Base-by-base conservation (phyloP, 1,140 invertebrate genomes). In the Bombus consobrinus region DNA sequence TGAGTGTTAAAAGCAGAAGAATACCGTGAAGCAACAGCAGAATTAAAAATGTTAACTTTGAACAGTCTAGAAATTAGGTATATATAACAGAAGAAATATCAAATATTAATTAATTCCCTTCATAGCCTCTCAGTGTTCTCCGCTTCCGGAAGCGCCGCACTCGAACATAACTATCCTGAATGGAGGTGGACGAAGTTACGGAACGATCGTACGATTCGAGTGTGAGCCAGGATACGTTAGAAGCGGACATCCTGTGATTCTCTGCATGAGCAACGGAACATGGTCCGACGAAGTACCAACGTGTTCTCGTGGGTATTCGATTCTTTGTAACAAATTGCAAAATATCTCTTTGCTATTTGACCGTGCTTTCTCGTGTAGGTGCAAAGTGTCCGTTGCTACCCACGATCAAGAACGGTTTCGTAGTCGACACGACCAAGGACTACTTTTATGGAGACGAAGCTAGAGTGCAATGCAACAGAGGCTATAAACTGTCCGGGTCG, bases 261-360 rank as follows among this genome's bases (percentile, higher is more conserved):
- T 99, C 32, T 99, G 99, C 94, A 98, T 98, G 97, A 98, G 98
- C 91, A 98, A 99, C 93, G 99, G 99, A 41, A 98, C 98, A 13
- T 99, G 99, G 99, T 99, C 98, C 66, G 98, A 98, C 74, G 96
- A 97, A 84, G 98, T 99, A 28, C 99, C 99, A 28, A 97, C 96
- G 10, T 99, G 99, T 94, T 96, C 98, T 81, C 97, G 98, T 96
- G 96, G 96, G 96, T 95, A 68, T 80, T 15, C 18, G 15, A 66
- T 28, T 32, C 5, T 25, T 77, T 18, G 74, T 43, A 41, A 41
- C 25, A 12, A 9, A 8, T 78, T 59, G 74, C 74, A 37, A 43
- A 59, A 79, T 10, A 4, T 47, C 32, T 25, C 8, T n/a, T 25
- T 10, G 25, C 12, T n/a, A 41, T 37, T 59, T 34, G n/a, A 69